Conservation (phyloP, 37 sponge, comb jelly and placozoan genomes). For the Petrosia ficiformis region DNA sequence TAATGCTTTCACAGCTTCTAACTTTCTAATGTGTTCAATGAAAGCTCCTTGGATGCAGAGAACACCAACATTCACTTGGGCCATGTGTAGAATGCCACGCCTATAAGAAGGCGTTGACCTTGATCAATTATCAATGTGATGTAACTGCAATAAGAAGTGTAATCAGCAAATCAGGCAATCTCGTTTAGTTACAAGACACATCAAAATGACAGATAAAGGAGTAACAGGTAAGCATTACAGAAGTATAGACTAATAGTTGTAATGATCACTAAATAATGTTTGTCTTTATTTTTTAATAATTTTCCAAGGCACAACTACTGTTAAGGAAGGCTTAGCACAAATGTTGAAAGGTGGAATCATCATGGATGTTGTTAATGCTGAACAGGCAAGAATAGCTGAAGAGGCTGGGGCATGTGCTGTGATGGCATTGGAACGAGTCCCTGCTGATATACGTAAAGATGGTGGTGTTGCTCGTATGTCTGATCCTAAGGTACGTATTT, state of each 20-base stretch:
- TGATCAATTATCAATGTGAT: not conserved
- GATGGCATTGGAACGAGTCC: conserved; percentile 79
- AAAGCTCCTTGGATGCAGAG: conserved; percentile 74
- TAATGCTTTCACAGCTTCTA: conserved; percentile 16
- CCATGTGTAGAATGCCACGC: no score
- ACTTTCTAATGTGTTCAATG: conserved; percentile 56
- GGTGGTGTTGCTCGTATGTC: conserved; percentile 81
- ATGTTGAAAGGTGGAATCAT: conserved; percentile 88
- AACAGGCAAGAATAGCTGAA: conserved; percentile 76
- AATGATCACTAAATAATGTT: no score
- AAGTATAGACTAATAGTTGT: no score
- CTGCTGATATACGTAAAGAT: conserved; percentile 79
- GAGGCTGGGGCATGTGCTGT: conserved; percentile 86
- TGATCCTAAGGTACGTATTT: conserved; percentile 61
- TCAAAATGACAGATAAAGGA: no score
- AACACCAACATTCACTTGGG: conserved; percentile 35
- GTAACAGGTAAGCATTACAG: no score
- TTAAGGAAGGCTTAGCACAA: conserved; percentile 75
- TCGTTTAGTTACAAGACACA: no score
- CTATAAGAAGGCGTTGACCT: not conserved
- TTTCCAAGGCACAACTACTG: conserved; percentile 54
- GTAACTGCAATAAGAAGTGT: not conserved
- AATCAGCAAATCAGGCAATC: no score
- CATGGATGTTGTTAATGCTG: conserved; percentile 77
- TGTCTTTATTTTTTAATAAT: no score